Evolutionary conservation across 2,113 vertebrate species (phyloP), one percentile per base, ranked within the genome.

Genomic region (Chloroceryle aenea): DNA sequence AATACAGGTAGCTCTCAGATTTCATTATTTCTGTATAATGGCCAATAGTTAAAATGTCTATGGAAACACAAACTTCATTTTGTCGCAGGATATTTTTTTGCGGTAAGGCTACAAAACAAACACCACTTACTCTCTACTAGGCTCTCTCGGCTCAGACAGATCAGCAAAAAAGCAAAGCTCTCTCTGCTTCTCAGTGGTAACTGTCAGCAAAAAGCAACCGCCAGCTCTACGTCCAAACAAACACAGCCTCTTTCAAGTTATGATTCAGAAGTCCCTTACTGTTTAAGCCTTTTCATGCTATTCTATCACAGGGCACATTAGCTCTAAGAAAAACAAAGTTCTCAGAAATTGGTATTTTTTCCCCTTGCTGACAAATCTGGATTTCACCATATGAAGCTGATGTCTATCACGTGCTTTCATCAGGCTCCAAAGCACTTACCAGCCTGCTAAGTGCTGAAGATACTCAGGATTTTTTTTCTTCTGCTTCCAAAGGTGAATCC

Each of bases 101-200:
- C 48, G 53, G 5, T 25, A 38, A 34, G 12, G 7, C 48, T 7
- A 7, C 15, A 55, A 88, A 88, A 1, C 67, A 56, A 82, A 56
- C 32, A 4, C 1, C 2, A 10, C 52, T 78, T 19, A 40, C 29
- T 58, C 9, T 1, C 8, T 32, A 9, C 17, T 30, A 34, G 4
- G 38, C 34, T 72, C 62, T 47, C 45, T 68, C 26, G 47, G 62
- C 64, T 73, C 73, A 77, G 59, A 40, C 17, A 6, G 9, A 53
- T 50, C 87, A 90, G 68, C 58, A 76, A 43, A 87, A 88, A 59
- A 68, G 29, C 27, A 61, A 85, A 86, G 50, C 34, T 62, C 17
- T 3, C 8, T 61, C 30, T 3, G 9, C 47, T 61, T 30, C 58
- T 62, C 64, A 14, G 26, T 6, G 16, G 6, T 6, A 47, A 29